phyloP scores from a whole-genome alignment of 2,888 invertebrate genomes.

The Octodonta nipae region DNA sequence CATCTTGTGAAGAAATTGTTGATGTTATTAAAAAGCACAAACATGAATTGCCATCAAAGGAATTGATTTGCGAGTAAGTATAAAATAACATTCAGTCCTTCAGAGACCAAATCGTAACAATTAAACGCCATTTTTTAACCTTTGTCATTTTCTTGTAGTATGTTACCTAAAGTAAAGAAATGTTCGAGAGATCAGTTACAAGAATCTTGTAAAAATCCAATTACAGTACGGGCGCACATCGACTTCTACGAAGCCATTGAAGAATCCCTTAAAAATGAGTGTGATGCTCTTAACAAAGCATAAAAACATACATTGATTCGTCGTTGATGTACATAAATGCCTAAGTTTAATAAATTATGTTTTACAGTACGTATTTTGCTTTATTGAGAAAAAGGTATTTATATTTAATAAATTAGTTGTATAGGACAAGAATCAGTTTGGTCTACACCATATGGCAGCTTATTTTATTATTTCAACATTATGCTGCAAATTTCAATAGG shows the following conservation, averaged over 20 bases:
- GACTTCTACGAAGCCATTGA: conserved; percentile 10
- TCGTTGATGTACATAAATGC: no score
- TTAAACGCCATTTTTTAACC: background rate
- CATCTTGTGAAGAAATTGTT: conserved; percentile 8
- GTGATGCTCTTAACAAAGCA: conserved; percentile 8
- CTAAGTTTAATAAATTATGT: no score
- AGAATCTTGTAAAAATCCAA: conserved; percentile 11
- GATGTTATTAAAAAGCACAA: conserved; percentile 7
- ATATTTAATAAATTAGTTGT: no score
- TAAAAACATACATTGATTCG: no score
- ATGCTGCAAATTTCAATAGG: no score
- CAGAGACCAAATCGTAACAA: background rate
- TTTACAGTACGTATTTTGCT: no score
- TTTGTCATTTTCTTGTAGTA: conserved; percentile 8
- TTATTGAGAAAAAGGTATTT: no score
- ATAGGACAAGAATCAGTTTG: no score
- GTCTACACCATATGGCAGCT: no score
- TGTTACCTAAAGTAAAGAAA: conserved; percentile 8
- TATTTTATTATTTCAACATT: no score
- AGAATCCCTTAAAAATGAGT: conserved; percentile 7
- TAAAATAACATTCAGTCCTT: background rate
- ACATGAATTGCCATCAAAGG: conserved; percentile 11
- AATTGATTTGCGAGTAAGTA: conserved; percentile 13
- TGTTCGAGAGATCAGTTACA: conserved; percentile 9
- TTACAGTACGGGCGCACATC: conserved; percentile 8